Evolutionary conservation across 1,140 invertebrate species (phyloP).

Genomic region (Chironomus tepperi): DNA sequence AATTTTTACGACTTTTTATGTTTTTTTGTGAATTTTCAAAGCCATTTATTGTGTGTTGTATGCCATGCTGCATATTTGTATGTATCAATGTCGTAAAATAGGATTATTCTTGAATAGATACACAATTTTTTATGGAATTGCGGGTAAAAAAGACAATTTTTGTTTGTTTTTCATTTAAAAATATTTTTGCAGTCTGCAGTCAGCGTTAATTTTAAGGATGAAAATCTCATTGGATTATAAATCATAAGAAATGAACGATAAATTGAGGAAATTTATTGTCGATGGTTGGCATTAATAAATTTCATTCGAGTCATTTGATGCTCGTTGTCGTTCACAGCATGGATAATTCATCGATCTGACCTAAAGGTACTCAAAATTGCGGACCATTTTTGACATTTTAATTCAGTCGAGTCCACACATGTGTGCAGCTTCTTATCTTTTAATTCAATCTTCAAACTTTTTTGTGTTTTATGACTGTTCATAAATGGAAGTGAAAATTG

Average conservation of each 20-base stretch:
- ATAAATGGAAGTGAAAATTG: not conserved
- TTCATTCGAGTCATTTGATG: conserved; percentile 12
- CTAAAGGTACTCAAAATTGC: not conserved
- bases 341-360: not conserved
- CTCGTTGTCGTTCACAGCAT: not conserved
- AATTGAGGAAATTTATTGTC: conserved; percentile 5
- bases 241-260: conserved; percentile 10
- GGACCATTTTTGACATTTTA: conserved; percentile 16
- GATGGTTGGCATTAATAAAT: not conserved
- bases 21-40: not conserved
- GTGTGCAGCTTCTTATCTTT: conserved; percentile 4
- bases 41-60: not conserved
- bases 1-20: conserved; percentile 5
- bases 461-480: not conserved
- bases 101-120: conserved; percentile 16
- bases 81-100: conserved; percentile 19
- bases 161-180: not conserved
- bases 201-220: no score
- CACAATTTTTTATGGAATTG: not conserved
- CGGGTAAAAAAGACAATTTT: not conserved
- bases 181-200: not conserved
- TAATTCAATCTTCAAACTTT: conserved; percentile 16
- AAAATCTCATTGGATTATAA: not conserved
- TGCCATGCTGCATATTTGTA: not conserved
- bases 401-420: not conserved